phyloP scores from a whole-genome alignment of 2,113 vertebrate species.

The Mirounga angustirostris region DNA sequence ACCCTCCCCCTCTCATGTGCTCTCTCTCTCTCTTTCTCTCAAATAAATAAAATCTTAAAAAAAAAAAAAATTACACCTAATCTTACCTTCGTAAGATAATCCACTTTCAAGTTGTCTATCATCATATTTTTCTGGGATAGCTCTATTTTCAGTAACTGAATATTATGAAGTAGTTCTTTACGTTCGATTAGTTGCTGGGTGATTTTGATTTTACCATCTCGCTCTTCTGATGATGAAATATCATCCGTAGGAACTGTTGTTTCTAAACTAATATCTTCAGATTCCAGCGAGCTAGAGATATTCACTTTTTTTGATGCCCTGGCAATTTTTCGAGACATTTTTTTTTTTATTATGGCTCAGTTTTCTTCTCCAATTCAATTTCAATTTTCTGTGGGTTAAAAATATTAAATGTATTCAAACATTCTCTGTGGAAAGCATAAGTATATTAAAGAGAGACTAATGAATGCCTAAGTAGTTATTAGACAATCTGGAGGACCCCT shows the following conservation, averaged over 20 bases:
- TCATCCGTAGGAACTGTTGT: constrained; percentile 97
- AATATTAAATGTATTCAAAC: constrained; percentile 49
- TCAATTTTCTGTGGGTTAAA: constrained; percentile 53
- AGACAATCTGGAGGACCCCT: background rate
- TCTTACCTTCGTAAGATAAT: constrained; percentile 95
- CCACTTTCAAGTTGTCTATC: constrained; percentile 97
- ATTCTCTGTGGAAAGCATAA: background rate
- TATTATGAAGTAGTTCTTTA: constrained; percentile 95
- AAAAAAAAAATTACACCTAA: constrained; percentile 30
- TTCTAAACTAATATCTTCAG: constrained; percentile 98
- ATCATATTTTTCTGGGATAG: constrained; percentile 96
- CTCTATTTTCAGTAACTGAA: constrained; percentile 96
- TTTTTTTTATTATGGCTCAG: background rate
- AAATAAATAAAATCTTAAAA: background rate
- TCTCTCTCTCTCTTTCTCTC: no score
- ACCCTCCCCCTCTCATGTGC: no score
- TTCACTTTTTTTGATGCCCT: constrained; percentile 89
- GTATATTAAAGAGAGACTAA: background rate
- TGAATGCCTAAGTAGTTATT: background rate
- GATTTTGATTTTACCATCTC: constrained; percentile 91
- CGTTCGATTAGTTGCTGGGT: constrained; percentile 95
- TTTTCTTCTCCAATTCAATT: constrained; percentile 63
- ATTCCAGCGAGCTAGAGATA: constrained; percentile 96
- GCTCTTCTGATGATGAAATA: constrained; percentile 96
- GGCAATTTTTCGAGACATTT: constrained; percentile 92